Percentiles rank a stretch among this genome's conserved stretches.
Evolutionary conservation across 2,888 invertebrate species (phyloP).

Genomic region (Lasioglossum malachurum): DNA sequence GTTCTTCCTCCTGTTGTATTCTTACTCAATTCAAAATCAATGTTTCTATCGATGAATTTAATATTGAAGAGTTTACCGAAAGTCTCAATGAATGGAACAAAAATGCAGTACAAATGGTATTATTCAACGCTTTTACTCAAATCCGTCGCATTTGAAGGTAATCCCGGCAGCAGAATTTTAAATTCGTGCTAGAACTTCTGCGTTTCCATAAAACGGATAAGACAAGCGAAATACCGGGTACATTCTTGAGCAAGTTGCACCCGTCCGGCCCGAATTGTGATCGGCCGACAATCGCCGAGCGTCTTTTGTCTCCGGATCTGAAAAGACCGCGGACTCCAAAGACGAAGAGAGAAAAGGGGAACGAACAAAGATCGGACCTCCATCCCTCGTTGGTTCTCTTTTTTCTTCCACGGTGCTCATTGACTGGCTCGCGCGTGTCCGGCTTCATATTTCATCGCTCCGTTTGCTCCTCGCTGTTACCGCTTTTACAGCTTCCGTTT

Average conservation of each 20-base stretch:
- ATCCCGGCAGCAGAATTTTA: neutral
- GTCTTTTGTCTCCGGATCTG: slow-evolving; percentile 38
- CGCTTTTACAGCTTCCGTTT: slow-evolving; percentile 32
- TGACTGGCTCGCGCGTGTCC: slow-evolving; percentile 32
- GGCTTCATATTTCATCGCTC: slow-evolving; percentile 54
- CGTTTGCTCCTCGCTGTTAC: slow-evolving; percentile 23
- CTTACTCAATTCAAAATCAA: neutral
- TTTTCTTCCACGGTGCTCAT: slow-evolving; percentile 21
- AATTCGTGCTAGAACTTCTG: neutral
- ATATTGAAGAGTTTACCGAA: too few relatives aligned
- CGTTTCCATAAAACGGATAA: neutral
- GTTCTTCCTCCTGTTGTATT: neutral
- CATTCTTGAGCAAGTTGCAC: neutral
- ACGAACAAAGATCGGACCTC: slow-evolving; percentile 39
- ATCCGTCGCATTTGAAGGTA: neutral
- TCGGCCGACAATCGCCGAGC: slow-evolving; percentile 2
- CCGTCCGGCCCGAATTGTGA: slow-evolving; percentile 7
- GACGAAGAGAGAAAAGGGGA: neutral
- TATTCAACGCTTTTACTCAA: too few relatives aligned
- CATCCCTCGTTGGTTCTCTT: neutral
- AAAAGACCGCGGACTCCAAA: slow-evolving; percentile 18
- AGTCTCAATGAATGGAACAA: too few relatives aligned
- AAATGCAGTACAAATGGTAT: too few relatives aligned
- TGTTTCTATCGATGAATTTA: neutral
- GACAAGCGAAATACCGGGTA: neutral